Conservation (phyloP, 2,888 invertebrate species). For the Trichopria drosophilae region DNA sequence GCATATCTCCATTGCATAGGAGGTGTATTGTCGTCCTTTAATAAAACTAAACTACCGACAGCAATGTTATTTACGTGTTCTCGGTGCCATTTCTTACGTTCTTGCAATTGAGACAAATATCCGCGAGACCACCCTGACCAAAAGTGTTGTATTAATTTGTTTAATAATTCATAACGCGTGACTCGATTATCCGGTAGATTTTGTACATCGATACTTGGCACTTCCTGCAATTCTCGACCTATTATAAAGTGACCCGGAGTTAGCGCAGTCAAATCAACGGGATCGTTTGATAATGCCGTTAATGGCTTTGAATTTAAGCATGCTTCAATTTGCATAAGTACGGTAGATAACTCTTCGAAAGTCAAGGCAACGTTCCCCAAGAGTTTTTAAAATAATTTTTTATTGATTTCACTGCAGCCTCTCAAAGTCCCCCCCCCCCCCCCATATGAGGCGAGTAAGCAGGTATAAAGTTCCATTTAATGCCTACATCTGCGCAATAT, state of each 20-base stretch:
- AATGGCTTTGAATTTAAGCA: slow-evolving; percentile 35
- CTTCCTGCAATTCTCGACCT: slow-evolving; percentile 32
- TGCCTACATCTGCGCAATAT: slow-evolving; percentile 3
- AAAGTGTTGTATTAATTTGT: slow-evolving; percentile 32
- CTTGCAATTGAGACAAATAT: slow-evolving; percentile 24
- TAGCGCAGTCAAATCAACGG: slow-evolving; percentile 30
- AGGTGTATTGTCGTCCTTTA: slow-evolving; percentile 30
- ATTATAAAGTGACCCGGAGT: slow-evolving; percentile 41
- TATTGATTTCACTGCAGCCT: slow-evolving; percentile 41
- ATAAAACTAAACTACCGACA: slow-evolving; percentile 20
- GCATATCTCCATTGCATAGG: slow-evolving; percentile 31
- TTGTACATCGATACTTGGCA: slow-evolving; percentile 32
- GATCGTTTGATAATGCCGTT: slow-evolving; percentile 31
- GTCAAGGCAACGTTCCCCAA: slow-evolving; percentile 33
- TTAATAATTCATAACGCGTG: slow-evolving; percentile 33
- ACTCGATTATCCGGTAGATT: slow-evolving; percentile 31
- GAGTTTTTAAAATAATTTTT: slow-evolving; percentile 41
- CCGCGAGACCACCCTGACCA: slow-evolving; percentile 34
- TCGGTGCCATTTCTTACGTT: too few species aligned
- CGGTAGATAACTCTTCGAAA: slow-evolving; percentile 38
- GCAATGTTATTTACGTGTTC: slow-evolving; percentile 18
- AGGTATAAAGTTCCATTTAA: too few species aligned
- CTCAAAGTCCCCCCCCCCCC: slow-evolving; percentile 46
- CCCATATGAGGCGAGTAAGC: too few species aligned
- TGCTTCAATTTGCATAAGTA: slow-evolving; percentile 32